A percentile compares a stretch with the other conserved stretches of the same genome.
These are phyloP conservation scores for Phalanger gymnotis DNA, from an alignment of 2,797 vertebrate species.

Conservation along the genomic window DNA sequence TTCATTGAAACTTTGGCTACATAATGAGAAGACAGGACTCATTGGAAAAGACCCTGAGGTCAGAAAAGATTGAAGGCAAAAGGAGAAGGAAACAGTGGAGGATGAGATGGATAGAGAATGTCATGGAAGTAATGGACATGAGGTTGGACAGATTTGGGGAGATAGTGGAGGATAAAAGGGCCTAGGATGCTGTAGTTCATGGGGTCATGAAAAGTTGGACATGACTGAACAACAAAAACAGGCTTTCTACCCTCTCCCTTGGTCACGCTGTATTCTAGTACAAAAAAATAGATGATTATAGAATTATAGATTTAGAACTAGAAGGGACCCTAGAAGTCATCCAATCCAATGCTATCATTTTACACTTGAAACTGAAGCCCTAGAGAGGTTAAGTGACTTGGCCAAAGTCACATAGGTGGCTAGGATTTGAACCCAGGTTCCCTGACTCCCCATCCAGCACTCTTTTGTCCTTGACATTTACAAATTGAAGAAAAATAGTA, in stretches of 20 bases:
- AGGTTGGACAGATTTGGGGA: background rate
- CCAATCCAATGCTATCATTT: background rate
- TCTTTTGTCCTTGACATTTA: background rate
- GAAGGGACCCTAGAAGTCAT: background rate
- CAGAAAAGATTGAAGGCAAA: background rate
- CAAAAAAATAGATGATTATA: background rate
- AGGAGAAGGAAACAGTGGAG: background rate
- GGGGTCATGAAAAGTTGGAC: background rate
- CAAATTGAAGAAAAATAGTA: slow-evolving; percentile 39
- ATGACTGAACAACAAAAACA: background rate
- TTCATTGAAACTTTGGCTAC: background rate
- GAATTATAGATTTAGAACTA: background rate
- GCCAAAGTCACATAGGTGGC: background rate
- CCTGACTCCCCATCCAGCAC: background rate
- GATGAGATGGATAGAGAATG: background rate
- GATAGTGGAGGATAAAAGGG: background rate
- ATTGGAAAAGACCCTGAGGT: background rate
- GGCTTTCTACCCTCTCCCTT: background rate
- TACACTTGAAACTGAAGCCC: background rate
- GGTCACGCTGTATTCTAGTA: background rate
- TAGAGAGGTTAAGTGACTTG: background rate
- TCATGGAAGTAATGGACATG: background rate
- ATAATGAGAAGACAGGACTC: background rate
- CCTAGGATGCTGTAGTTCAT: background rate
- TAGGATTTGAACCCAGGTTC: background rate